Evolutionary conservation across 1,140 invertebrate genomes (phyloP).

Genomic region (Drosophila pruinosa): DNA sequence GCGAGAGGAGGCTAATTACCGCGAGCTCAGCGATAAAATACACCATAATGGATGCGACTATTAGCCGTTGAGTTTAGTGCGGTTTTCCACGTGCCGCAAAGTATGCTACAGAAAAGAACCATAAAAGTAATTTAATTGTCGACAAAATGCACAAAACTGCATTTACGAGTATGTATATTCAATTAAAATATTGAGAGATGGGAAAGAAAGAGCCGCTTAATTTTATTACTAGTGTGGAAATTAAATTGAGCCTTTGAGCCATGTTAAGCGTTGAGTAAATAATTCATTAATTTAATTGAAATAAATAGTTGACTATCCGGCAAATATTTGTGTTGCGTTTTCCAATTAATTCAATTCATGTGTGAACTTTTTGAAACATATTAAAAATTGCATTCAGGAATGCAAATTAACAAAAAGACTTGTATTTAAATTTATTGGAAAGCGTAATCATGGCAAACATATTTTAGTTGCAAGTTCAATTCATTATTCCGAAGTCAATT

Average conservation of each 20-base stretch:
- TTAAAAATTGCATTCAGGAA: neutral
- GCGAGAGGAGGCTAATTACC: conserved; percentile 53
- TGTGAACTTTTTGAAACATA: neutral
- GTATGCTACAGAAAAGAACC: conserved; percentile 14
- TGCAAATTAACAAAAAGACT: neutral
- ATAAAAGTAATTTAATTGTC: conserved; percentile 44
- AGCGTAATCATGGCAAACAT: neutral
- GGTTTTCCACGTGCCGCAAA: conserved; percentile 28
- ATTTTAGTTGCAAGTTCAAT: neutral
- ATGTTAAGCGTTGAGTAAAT: conserved; percentile 12
- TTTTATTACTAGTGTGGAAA: neutral
- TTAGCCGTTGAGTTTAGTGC: conserved; percentile 43
- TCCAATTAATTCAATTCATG: neutral
- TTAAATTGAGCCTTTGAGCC: conserved; percentile 5
- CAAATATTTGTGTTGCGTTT: conserved; percentile 31
- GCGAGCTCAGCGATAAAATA: conserved; percentile 33
- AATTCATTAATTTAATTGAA: conserved; percentile 39
- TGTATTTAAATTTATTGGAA: neutral
- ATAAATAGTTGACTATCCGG: conserved; percentile 15
- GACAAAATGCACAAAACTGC: conserved; percentile 4
- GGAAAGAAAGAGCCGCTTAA: neutral
- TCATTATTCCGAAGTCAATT: neutral
- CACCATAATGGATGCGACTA: conserved; percentile 57
- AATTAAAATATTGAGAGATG: neutral
- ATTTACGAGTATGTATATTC: neutral